phyloP scores from a whole-genome alignment of 1,140 invertebrate species.

The Pemphigus obesinymphae region DNA sequence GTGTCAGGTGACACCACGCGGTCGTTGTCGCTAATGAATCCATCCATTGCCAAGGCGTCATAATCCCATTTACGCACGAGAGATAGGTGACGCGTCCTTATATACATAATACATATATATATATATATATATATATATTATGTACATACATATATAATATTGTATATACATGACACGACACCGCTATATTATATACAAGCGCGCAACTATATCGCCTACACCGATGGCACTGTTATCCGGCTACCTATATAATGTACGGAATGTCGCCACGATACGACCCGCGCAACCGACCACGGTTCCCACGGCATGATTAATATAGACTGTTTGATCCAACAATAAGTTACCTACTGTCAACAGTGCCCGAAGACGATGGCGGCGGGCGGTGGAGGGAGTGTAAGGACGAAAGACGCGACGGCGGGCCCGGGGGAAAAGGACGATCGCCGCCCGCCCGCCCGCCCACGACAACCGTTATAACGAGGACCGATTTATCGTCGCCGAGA shows the following conservation, averaged over 20 bases:
- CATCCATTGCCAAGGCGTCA: constrained; percentile 28
- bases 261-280: not conserved
- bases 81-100: too few relatives aligned
- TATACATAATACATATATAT: not conserved
- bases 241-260: not conserved
- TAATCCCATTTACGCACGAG: constrained; percentile 23
- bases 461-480: constrained; percentile 37
- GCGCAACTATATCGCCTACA: too few relatives aligned
- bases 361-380: not conserved
- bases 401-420: not conserved
- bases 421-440: not conserved
- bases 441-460: too few relatives aligned
- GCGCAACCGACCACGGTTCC: constrained; percentile 24
- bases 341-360: constrained; percentile 32
- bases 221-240: too few relatives aligned
- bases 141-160: constrained; percentile 9
- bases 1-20: constrained; percentile 22
- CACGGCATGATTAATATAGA: constrained; percentile 40
- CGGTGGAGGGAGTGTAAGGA: not conserved
- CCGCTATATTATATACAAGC: too few relatives aligned
- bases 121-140: not conserved
- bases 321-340: constrained; percentile 42
- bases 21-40: constrained; percentile 39
- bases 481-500: constrained; percentile 40
- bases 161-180: too few relatives aligned